Base-by-base conservation (phyloP, 2,888 invertebrate species). In the Myopa tessellatipennis region DNA sequence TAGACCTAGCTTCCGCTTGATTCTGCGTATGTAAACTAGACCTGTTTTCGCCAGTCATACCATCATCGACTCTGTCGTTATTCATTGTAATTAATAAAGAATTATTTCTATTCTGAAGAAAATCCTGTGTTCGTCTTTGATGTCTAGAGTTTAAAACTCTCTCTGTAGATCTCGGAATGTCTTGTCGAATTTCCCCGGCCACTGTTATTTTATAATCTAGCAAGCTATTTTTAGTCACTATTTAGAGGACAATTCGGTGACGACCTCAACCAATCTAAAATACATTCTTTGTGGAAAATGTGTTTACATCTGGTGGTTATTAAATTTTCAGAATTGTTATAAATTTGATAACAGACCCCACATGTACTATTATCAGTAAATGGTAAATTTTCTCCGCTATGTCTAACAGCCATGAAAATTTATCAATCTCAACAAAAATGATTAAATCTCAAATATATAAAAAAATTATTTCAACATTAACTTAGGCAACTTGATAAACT, bases 311-410 rank as follows among this genome's bases (percentile, higher is more conserved):
- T 18, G n/a, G 70, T 71, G n/a, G n/a, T 36, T 26, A 71, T 34
- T 36, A 71, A 36, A 6, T n/a, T 60, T n/a, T 60, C 60, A 18
- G 16, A 16, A 60, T 60, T 60, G 50, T 45, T 34, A 65, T 74
- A 58, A 74, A 74, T 72, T 72, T 55, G 36, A 55, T 72, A 45
- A 72, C 73, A 73, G 6, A 73, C 61, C 16, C 16, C 60, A 60
- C 60, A 60, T 16, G 60, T 60, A 18, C 26, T 16, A 60, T 18
- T 60, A 18, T 60, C 60, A 18, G 26, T 18, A 60, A 60, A 18
- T 60, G 60, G 2, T 60, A 60, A 60, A 60, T 60, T 60, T 60
- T 60, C 60, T 60, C 60, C 60, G 26, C 60, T 60, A 60, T 60
- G 60, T 60, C 60, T 60, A 60, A 60, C 60, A 18, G 60, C 60